Evolutionary conservation across 1,140 invertebrate genomes (phyloP).

Genomic region (Berghia stephanieae): DNA sequence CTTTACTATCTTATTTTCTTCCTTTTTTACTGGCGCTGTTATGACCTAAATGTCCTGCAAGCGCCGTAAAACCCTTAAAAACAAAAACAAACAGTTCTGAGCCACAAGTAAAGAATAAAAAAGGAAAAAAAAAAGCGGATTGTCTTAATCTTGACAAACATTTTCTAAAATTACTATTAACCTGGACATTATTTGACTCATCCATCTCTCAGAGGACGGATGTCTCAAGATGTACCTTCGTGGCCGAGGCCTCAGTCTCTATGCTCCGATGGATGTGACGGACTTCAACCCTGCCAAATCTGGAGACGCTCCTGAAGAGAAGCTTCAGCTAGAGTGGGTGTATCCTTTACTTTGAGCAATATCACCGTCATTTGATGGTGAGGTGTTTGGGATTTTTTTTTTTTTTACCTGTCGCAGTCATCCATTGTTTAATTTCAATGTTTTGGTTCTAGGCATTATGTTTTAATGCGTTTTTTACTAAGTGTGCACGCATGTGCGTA

Average conservation of each 20-base stretch:
- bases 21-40: too few relatives aligned
- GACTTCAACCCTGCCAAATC: constrained; percentile 48
- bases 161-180: too few relatives aligned
- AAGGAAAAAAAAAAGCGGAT: too few relatives aligned
- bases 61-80: too few relatives aligned
- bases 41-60: too few relatives aligned
- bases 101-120: too few relatives aligned
- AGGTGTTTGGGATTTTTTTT: too few relatives aligned
- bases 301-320: constrained; percentile 74
- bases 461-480: background rate
- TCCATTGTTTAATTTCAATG: background rate
- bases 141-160: too few relatives aligned
- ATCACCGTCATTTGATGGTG: background rate
- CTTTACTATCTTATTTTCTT: too few relatives aligned
- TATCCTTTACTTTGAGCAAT: constrained; percentile 69
- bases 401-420: background rate
- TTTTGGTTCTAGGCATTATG: background rate
- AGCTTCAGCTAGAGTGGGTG: constrained; percentile 92
- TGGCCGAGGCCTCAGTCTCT: constrained; percentile 82
- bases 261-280: constrained; percentile 75
- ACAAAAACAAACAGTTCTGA: too few relatives aligned
- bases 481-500: too few relatives aligned
- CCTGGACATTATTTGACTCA: too few relatives aligned
- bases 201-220: constrained; percentile 60
- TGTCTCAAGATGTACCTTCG: constrained; percentile 77